phyloP scores from a whole-genome alignment of 2,888 invertebrate species.

The Entomobrya proxima region DNA sequence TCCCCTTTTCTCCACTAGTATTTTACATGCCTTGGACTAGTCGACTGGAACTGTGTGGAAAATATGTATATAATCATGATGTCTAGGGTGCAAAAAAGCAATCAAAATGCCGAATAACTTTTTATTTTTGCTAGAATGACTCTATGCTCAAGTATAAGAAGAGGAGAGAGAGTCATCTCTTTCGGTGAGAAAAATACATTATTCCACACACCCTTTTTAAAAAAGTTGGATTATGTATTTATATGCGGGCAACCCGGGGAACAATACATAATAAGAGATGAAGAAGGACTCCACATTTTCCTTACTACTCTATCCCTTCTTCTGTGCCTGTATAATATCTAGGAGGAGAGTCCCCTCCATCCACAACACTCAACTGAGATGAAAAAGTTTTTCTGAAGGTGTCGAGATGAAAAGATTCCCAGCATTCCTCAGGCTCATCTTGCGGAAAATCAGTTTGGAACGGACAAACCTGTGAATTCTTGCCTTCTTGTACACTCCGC shows the following conservation, averaged over 20 bases:
- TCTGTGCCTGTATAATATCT: neutral
- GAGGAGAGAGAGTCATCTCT: neutral
- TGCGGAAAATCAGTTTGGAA: slow-evolving; percentile 69
- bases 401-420: slow-evolving; percentile 74
- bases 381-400: slow-evolving; percentile 65
- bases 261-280: neutral
- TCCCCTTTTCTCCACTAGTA: neutral
- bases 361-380: slow-evolving; percentile 11
- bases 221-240: slow-evolving; percentile 17
- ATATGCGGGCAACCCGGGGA: neutral
- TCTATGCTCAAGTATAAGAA: neutral
- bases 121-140: slow-evolving; percentile 37
- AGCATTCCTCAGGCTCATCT: slow-evolving; percentile 70
- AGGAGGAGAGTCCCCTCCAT: neutral
- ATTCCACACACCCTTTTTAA: slow-evolving; percentile 31
- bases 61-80: slow-evolving; percentile 9
- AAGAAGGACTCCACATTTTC: slow-evolving; percentile 16
- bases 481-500: neutral
- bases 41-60: neutral
- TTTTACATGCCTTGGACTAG: neutral
- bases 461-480: slow-evolving; percentile 52
- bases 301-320: neutral
- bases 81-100: slow-evolving; percentile 63
- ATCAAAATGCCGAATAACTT: slow-evolving; percentile 64
- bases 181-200: slow-evolving; percentile 14